Conservation (phyloP, 2,888 invertebrate genomes). For the Prostheceraeus crozeri region DNA sequence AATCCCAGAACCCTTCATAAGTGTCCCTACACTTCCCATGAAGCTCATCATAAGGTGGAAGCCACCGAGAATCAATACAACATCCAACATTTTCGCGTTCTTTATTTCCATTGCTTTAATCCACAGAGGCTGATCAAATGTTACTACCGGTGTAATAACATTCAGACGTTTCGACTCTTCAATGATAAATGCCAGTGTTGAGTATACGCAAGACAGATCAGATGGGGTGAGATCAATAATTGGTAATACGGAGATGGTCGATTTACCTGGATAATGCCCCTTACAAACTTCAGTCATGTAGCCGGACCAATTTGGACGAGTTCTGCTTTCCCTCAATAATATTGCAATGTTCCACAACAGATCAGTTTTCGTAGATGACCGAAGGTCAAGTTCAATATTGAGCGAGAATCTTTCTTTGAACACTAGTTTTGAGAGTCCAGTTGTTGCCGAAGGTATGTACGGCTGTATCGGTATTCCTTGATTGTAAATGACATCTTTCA, state of each 20-base stretch:
- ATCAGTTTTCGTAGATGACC: too few relatives aligned
- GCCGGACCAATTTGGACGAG: too few relatives aligned
- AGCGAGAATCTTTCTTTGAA: too few relatives aligned
- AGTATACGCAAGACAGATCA: neutral
- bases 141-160: neutral
- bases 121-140: slow-evolving; percentile 22
- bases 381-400: too few relatives aligned
- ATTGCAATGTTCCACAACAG: too few relatives aligned
- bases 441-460: too few relatives aligned
- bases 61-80: slow-evolving; percentile 19
- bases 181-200: neutral
- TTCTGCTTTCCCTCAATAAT: too few relatives aligned
- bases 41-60: slow-evolving; percentile 19
- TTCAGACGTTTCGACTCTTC: neutral
- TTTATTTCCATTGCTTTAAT: neutral
- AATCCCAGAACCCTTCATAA: slow-evolving; percentile 10
- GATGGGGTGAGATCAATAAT: neutral
- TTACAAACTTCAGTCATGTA: too few relatives aligned
- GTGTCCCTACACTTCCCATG: slow-evolving; percentile 4
- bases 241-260: neutral
- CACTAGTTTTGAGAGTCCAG: too few relatives aligned
- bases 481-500: too few relatives aligned
- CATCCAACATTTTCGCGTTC: neutral
- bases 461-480: too few relatives aligned
- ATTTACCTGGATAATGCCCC: slow-evolving; percentile 14